phyloP scores from a whole-genome alignment of 2,113 vertebrate species.

The Bufo gargarizans region DNA sequence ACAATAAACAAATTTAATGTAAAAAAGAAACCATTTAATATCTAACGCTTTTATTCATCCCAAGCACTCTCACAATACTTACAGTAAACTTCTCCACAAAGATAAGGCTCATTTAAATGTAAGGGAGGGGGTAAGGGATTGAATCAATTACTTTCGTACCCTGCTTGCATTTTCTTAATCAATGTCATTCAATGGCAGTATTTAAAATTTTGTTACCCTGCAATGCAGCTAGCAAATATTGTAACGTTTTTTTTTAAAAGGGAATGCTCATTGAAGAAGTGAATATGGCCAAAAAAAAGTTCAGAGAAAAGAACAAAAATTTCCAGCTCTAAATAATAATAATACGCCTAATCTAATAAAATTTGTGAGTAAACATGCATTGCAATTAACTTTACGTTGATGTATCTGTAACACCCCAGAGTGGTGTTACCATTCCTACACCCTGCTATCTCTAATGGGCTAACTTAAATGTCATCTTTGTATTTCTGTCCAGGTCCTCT shows the following conservation, averaged over 20 bases:
- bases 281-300: neutral
- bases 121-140: neutral
- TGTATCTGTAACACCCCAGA: no score
- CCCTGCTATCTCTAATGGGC: no score
- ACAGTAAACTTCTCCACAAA: slow-evolving; percentile 50
- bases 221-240: slow-evolving; percentile 19
- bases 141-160: slow-evolving; percentile 38
- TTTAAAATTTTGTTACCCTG: slow-evolving; percentile 29
- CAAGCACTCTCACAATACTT: slow-evolving; percentile 28
- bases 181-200: slow-evolving; percentile 9
- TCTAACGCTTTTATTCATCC: slow-evolving; percentile 47
- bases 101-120: slow-evolving; percentile 31
- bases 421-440: no score
- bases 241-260: neutral
- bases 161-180: slow-evolving; percentile 26
- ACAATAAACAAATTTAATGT: slow-evolving; percentile 58
- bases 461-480: no score
- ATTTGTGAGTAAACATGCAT: no score
- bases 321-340: no score
- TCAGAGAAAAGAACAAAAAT: no score
- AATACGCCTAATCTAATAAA: no score
- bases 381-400: no score
- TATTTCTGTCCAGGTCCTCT: no score
- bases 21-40: slow-evolving; percentile 51
- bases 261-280: neutral